A percentile compares a stretch with the other conserved stretches of the same genome.
Evolutionary conservation across 2,888 invertebrate genomes (phyloP).

Genomic region (Leptinotarsa peninsularis): DNA sequence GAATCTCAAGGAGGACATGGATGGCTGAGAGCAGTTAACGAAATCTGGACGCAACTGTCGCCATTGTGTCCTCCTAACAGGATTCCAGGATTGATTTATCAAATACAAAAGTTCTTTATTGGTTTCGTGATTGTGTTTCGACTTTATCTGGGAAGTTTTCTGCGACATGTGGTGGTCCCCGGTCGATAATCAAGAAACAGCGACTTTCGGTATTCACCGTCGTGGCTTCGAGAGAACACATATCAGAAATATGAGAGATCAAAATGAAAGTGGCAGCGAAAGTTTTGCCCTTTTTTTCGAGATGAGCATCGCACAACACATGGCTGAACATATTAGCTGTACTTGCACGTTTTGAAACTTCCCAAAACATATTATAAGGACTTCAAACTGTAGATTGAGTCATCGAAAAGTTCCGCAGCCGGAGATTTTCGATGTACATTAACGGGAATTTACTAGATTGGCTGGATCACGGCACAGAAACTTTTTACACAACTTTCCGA

Average conservation of each 20-base stretch:
- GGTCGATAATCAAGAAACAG: slow-evolving; percentile 51
- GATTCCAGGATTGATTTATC: slow-evolving; percentile 61
- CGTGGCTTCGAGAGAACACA: slow-evolving; percentile 29
- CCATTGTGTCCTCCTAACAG: slow-evolving; percentile 56
- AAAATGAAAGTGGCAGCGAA: slow-evolving; percentile 43
- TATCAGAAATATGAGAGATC: slow-evolving; percentile 38
- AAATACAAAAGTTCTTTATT: slow-evolving; percentile 63
- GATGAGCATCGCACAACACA: slow-evolving; percentile 48
- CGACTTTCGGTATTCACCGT: slow-evolving; percentile 35
- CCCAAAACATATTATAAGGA: slow-evolving; percentile 57
- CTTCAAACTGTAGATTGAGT: slow-evolving; percentile 56
- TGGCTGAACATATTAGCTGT: slow-evolving; percentile 61
- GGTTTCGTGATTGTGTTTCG: slow-evolving; percentile 61
- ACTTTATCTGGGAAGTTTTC: slow-evolving; percentile 56
- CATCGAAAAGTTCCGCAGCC: slow-evolving; percentile 50
- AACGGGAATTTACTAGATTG: slow-evolving; percentile 60
- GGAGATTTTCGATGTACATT: slow-evolving; percentile 55
- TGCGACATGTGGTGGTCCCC: slow-evolving; percentile 57
- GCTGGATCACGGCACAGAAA: slow-evolving; percentile 56
- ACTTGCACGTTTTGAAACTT: slow-evolving; percentile 62
- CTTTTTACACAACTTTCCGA: slow-evolving; percentile 53
- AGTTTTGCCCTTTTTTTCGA: slow-evolving; percentile 40
- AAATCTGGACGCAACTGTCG: slow-evolving; percentile 57
- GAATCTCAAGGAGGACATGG: slow-evolving; percentile 43
- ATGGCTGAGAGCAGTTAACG: slow-evolving; percentile 48